Evolutionary conservation across 2,888 invertebrate genomes (phyloP).

Genomic region (Sisyra nigra): DNA sequence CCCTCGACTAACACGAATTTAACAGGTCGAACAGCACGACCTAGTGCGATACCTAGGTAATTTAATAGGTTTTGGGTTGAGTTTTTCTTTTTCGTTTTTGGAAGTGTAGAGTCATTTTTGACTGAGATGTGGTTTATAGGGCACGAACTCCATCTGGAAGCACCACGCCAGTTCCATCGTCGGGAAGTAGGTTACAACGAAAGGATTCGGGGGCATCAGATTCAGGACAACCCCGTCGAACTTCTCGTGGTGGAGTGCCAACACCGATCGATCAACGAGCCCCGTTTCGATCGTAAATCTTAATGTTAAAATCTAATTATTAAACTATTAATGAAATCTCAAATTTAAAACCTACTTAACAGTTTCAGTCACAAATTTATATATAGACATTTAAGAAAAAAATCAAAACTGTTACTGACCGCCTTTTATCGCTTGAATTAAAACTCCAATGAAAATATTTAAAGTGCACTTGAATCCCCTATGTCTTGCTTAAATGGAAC

Average conservation of each 20-base stretch:
- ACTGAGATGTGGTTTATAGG: constrained; percentile 25
- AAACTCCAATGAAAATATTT: no score
- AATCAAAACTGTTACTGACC: no score
- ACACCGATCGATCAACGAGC: constrained; percentile 27
- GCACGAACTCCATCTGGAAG: constrained; percentile 63
- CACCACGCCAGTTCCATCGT: constrained; percentile 49
- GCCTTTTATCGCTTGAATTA: no score
- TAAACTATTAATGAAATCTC: not conserved
- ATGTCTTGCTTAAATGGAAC: no score
- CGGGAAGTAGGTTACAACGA: constrained; percentile 41
- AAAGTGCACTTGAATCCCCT: no score
- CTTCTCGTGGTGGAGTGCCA: constrained; percentile 20
- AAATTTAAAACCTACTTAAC: not conserved
- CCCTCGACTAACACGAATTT: constrained; percentile 1
- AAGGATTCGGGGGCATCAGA: constrained; percentile 56
- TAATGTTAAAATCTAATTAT: not conserved
- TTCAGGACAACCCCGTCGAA: constrained; percentile 30
- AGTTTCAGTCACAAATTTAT: not conserved
- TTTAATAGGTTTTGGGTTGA: not conserved
- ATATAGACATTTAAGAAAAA: no score
- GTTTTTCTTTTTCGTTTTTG: constrained; percentile 9
- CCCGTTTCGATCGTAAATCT: constrained; percentile 16
- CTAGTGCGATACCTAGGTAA: no score
- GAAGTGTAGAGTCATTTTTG: no score
- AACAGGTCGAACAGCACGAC: not conserved